Evolutionary conservation across 2,888 invertebrate genomes (phyloP).

Genomic region (Calephelis perditalis): DNA sequence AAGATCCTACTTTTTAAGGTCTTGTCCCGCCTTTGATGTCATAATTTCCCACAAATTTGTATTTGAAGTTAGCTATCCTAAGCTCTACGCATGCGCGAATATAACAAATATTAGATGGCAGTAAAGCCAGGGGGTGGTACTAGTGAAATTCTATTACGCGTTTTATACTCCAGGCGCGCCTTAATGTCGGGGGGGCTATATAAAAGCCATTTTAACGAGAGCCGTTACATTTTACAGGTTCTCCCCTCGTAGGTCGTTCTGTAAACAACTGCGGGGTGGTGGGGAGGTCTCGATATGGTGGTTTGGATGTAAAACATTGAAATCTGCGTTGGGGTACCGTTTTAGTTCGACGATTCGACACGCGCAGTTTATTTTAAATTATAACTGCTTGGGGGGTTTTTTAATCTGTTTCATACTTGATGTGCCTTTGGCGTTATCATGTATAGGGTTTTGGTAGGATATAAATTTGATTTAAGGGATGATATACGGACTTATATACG

Average conservation of each 20-base stretch:
- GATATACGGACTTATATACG: no score
- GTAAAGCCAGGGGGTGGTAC: constrained; percentile 50
- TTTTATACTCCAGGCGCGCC: constrained; percentile 68
- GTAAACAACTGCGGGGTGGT: constrained; percentile 27
- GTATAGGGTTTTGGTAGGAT: no score
- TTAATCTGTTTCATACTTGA: constrained; percentile 26
- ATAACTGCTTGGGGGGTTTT: constrained; percentile 43
- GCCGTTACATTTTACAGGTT: constrained; percentile 45
- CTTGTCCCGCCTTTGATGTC: no score
- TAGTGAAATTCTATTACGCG: constrained; percentile 74
- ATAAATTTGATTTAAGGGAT: no score
- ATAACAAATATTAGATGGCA: constrained; percentile 68
- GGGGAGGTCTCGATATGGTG: constrained; percentile 34
- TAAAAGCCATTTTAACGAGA: constrained; percentile 63
- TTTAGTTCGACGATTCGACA: constrained; percentile 62
- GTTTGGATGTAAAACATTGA: constrained; percentile 54
- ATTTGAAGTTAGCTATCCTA: no score
- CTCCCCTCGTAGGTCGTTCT: constrained; percentile 35
- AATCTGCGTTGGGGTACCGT: constrained; percentile 53
- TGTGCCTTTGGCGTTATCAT: background rate
- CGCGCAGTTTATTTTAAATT: constrained; percentile 74
- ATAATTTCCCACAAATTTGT: no score
- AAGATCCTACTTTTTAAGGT: no score
- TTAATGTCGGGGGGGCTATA: constrained; percentile 55
- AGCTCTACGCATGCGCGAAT: constrained; percentile 54